Conservation (phyloP, 2,888 invertebrate genomes). For the Cancer borealis region DNA sequence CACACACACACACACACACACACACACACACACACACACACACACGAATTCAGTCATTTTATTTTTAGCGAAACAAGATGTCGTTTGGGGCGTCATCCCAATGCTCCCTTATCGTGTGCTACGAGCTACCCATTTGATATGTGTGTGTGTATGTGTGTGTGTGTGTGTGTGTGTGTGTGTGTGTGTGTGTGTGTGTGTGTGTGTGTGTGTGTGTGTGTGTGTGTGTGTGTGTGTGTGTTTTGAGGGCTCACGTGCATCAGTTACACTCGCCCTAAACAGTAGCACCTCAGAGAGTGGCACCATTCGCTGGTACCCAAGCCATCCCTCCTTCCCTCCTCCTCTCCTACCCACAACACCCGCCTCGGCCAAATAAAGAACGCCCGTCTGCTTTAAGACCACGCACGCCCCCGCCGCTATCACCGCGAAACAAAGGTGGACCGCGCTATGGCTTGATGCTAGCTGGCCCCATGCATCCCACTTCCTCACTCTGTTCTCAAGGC, state of each 20-base stretch:
- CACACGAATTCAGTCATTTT: conserved; percentile 55
- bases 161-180: background rate
- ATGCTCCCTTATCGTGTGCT: background rate
- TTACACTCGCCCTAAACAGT: background rate
- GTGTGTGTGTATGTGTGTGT: background rate
- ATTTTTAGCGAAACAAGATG: background rate
- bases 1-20: conserved; percentile 22
- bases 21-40: conserved; percentile 67
- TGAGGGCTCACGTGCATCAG: background rate
- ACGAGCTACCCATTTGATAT: background rate
- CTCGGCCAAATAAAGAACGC: background rate
- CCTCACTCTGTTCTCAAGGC: background rate
- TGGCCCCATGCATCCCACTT: background rate
- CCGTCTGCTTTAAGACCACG: conserved; percentile 9
- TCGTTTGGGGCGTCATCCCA: background rate
- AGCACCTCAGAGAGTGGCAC: background rate
- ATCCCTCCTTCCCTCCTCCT: background rate
- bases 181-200: background rate
- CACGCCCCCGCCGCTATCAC: conserved; percentile 15
- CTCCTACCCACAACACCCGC: background rate
- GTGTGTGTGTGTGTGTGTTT: background rate
- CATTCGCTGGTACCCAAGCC: background rate
- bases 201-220: background rate
- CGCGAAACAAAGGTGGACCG: background rate
- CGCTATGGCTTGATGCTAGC: background rate